phyloP scores from a whole-genome alignment of 2,797 vertebrate genomes.

The Bovichtus diacanthus region DNA sequence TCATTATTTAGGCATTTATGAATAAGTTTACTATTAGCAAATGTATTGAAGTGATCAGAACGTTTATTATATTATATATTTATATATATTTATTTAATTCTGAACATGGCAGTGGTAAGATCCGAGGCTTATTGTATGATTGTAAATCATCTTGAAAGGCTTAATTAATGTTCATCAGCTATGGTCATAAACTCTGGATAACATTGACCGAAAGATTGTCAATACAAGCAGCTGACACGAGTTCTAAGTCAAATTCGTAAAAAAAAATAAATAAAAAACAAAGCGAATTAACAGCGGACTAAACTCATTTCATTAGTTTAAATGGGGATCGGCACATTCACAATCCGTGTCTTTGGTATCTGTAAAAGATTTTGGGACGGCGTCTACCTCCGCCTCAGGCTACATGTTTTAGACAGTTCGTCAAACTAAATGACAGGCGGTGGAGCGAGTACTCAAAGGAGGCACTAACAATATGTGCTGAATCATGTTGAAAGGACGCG shows the following conservation, averaged over 20 bases:
- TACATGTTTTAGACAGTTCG: neutral
- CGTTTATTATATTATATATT: no score
- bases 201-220: neutral
- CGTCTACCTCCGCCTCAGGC: neutral
- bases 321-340: neutral
- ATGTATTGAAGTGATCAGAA: no score
- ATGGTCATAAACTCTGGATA: neutral
- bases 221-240: rapidly evolving
- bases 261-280: no score
- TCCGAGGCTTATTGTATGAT: neutral
- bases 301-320: neutral
- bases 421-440: neutral
- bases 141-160: neutral
- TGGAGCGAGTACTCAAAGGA: neutral
- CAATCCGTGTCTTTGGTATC: neutral
- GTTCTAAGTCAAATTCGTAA: neutral
- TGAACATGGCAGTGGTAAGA: no score
- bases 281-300: neutral
- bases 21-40: no score
- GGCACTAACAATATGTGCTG: neutral
- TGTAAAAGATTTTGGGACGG: conserved; percentile 1
- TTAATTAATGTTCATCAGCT: no score
- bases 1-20: no score
- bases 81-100: no score
- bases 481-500: neutral